Evolutionary conservation across 2,113 vertebrate species (phyloP).

Genomic region (Osmerus eperlanus): DNA sequence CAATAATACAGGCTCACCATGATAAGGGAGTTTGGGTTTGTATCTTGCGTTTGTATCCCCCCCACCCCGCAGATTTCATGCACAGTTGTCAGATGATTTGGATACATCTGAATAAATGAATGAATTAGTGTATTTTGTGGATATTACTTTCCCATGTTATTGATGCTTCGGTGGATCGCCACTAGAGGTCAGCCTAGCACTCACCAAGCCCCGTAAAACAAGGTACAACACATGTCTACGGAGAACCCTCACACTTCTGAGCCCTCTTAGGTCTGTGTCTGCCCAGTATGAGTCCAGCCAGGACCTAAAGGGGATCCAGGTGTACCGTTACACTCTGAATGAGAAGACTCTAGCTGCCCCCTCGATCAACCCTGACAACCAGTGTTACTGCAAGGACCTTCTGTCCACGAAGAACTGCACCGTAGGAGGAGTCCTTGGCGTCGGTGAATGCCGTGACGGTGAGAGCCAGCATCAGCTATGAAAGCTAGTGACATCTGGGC

Average conservation of each 20-base stretch:
- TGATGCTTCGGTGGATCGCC: slow-evolving; percentile 1
- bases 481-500: not conserved
- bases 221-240: not conserved
- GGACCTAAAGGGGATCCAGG: slow-evolving; percentile 80
- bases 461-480: slow-evolving; percentile 27
- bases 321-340: slow-evolving; percentile 82
- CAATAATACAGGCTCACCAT: too few relatives aligned
- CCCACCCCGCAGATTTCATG: too few relatives aligned
- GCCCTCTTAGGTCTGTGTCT: slow-evolving; percentile 80
- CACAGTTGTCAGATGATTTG: too few relatives aligned
- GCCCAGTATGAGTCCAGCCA: slow-evolving; percentile 64
- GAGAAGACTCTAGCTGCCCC: slow-evolving; percentile 79
- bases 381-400: slow-evolving; percentile 78
- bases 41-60: too few relatives aligned
- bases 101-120: too few relatives aligned
- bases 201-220: not conserved
- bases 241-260: not conserved
- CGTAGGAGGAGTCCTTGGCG: slow-evolving; percentile 77
- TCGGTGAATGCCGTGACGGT: slow-evolving; percentile 79
- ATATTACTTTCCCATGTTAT: not conserved
- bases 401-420: slow-evolving; percentile 77
- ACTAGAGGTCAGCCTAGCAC: slow-evolving; percentile 55
- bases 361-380: slow-evolving; percentile 74
- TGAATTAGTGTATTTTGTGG: too few relatives aligned
- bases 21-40: too few relatives aligned